Base-by-base conservation (phyloP, 1,140 invertebrate species). In the Pristionchus pacificus region DNA sequence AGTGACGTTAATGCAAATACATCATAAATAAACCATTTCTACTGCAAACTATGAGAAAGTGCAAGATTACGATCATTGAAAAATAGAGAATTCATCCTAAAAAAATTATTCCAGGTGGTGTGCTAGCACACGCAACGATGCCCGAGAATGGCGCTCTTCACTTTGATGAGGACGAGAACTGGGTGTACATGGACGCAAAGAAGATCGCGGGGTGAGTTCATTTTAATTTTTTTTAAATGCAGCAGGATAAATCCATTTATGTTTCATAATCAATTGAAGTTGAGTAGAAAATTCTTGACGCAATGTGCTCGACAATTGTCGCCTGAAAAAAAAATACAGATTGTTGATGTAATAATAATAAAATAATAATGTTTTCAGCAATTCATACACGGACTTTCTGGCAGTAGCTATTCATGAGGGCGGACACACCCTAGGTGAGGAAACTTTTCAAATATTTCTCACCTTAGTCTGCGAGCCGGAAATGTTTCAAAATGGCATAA, bases 391-490 rank as follows among this genome's bases (percentile, higher is more conserved):
- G 2, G 82, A 81, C 65, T n/a, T 81, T 14, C 74, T 72, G 27
- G 79, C 82, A 24, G 82, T 82, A n/a, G 80, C 80, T 2, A 83
- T 82, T 60, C 80, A 82, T 62, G 80, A 82, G 60, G 73, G 75
- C 19, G 78, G 78, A 3, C 78, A 79, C 57, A 77, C 78, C 24
- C 60, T 79, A n/a, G 78, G 38, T 65, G 38, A 33, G 13, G 3
- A 24, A 13, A 6, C 31, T 19, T 33, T 28, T 14, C n/a, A 6
- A 10, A 55, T 49, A n/a, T n/a, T n/a, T n/a, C n/a, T n/a, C n/a
- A n/a, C n/a, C n/a, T n/a, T n/a, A n/a, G n/a, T n/a, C n/a, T n/a
- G n/a, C n/a, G n/a, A n/a, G n/a, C n/a, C n/a, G n/a, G n/a, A n/a
- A n/a, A n/a, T n/a, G n/a, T n/a, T n/a, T n/a, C n/a, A n/a, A n/a